Base-by-base conservation (phyloP, 2,888 invertebrate species). In the Blastobasis adustella region DNA sequence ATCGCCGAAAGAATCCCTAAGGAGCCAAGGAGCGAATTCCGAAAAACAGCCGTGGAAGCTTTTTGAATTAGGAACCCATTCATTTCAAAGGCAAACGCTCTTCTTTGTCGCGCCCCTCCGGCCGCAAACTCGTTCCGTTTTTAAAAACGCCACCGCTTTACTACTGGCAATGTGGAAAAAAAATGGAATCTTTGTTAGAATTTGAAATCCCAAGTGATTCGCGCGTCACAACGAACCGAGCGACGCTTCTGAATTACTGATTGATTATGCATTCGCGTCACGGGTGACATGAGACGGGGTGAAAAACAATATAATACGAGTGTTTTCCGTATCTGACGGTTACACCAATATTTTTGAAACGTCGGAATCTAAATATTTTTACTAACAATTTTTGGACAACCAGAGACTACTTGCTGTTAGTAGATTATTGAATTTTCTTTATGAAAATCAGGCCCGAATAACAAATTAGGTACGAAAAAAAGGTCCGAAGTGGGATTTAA, bases 211-310 rank as follows among this genome's bases (percentile, higher is more conserved):
- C 84, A 56, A 58, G 87, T 57, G 86, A 73, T 76, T 77, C 61
- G 67, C 73, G 68, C 77, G 79, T 81, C 76, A 81, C 73, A 71
- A 63, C 45, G 10, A 46, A 59, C 63, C 65, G 62, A 58, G 72
- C 71, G 75, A 69, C 75, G 71, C 76, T 73, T 63, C 74, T 71
- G 82, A 75, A 78, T 84, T 79, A 77, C 84, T 86, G 87, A 87
- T 87, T 85, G 87, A 86, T 87, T 87, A 87, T 85, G 79, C 82
- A 84, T 83, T 84, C 86, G 61, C 69, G 74, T 75, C 82, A 79
- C 77, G 78, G 71, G 63, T 76, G 82, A 77, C 73, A 68, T 69
- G 75, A 62, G 63, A 58, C 63, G 66, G 66, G 68, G 65, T 61
- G 63, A 59, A 67, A 80, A 81, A 81, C 79, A 81, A 80, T 73